Evolutionary conservation across 2,797 vertebrate genomes (phyloP).

Genomic region (Emys orbicularis): DNA sequence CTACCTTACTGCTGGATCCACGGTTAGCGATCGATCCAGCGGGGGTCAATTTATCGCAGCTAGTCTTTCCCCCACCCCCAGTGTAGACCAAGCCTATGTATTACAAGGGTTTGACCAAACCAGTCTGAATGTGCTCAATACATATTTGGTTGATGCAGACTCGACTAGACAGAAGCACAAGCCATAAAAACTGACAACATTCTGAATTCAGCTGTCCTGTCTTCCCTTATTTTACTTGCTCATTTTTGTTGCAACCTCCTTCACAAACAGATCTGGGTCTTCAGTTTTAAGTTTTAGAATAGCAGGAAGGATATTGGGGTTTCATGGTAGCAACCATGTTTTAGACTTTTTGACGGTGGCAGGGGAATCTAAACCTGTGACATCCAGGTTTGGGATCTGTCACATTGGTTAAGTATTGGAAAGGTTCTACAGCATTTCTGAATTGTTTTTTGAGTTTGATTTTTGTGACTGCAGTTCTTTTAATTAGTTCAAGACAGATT

Average conservation of each 20-base stretch:
- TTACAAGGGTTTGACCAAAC: not conserved
- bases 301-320: not conserved
- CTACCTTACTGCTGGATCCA: too few relatives aligned
- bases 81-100: too few relatives aligned
- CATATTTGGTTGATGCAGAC: not conserved
- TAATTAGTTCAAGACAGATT: not conserved
- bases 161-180: not conserved
- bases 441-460: too few relatives aligned
- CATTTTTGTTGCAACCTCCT: not conserved
- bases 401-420: not conserved
- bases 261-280: not conserved
- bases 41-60: too few relatives aligned
- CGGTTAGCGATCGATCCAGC: too few relatives aligned
- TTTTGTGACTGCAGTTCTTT: too few relatives aligned
- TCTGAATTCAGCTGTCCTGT: not conserved
- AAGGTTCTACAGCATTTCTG: not conserved
- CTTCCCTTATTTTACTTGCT: not conserved
- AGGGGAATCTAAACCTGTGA: too few relatives aligned
- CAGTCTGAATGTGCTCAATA: not conserved
- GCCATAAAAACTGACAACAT: not conserved
- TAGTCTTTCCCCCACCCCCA: too few relatives aligned
- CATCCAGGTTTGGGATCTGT: too few relatives aligned
- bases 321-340: not conserved
- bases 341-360: not conserved
- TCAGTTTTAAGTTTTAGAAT: not conserved